Evolutionary conservation across 2,797 vertebrate species (phyloP), one percentile per base, ranked within the genome.

Genomic region (Ambastaia sidthimunki): DNA sequence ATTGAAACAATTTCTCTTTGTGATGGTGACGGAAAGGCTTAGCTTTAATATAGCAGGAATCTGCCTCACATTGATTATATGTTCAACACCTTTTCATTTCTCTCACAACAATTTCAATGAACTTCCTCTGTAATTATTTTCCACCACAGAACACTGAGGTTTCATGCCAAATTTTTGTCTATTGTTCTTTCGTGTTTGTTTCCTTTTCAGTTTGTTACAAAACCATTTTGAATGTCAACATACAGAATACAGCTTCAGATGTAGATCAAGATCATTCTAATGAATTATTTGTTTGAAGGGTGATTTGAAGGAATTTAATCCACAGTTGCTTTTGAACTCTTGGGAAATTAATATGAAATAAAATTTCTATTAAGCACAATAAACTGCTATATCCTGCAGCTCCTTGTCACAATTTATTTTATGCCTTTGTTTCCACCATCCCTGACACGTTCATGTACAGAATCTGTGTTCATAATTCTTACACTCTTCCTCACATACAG

Each of bases 171-270:
- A 81, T 18, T 4, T 23, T 65, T 74, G 63, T 69, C 68, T 76
- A 83, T 81, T 70, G 47, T 87, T 88, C 80, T 88, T 85, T 88
- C 86, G 85, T 83, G 85, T 90, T 88, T 90, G 91, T 91, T 91
- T 88, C 90, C 85, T 83, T 87, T 86, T 87, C 90, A 60, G 91
- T 91, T 87, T 92, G 91, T 87, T 91, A 93, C 88, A 93, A 93
- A 93, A 91, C 92, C 89, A 93, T 93, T 93, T 93, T 91, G 89
- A 93, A 94, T 91, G 92, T 91, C 91, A 94, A 92, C 89, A 93
- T 91, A 92, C 4, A 16, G 25, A 28, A 60, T 91, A 90, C 91
- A 92, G 90, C 88, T 89, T 91, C 87, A 85, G 89, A 91, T 93
- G 89, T 83, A 85, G 89, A 90, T 89, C 87, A 4, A 87, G 87